phyloP scores from a whole-genome alignment of 2,888 invertebrate species.

The Bimastos eiseni region DNA sequence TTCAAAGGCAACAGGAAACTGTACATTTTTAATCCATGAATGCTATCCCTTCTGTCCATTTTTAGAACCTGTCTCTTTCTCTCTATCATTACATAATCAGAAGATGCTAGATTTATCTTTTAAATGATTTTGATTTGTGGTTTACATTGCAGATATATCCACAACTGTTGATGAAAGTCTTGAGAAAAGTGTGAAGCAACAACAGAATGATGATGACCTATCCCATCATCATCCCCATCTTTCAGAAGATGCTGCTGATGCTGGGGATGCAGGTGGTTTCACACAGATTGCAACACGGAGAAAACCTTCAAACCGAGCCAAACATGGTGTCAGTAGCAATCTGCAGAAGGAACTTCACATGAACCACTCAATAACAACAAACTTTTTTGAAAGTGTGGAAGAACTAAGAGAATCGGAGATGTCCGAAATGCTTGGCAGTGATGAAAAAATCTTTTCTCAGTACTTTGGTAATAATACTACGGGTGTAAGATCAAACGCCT shows the following conservation, averaged over 20 bases:
- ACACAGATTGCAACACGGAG: not conserved
- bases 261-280: not conserved
- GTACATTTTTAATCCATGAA: no score
- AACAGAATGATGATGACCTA: not conserved
- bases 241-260: not conserved
- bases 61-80: not conserved
- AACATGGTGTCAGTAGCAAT: not conserved
- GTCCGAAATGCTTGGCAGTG: constrained; percentile 18
- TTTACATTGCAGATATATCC: constrained; percentile 6
- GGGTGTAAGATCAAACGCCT: not conserved
- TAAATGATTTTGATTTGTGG: not conserved
- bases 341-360: not conserved
- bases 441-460: not conserved
- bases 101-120: not conserved
- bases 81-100: not conserved
- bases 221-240: not conserved
- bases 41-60: no score
- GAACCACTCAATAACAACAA: not conserved
- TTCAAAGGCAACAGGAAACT: no score
- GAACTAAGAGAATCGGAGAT: not conserved
- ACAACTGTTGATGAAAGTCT: constrained; percentile 19
- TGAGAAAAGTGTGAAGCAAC: constrained; percentile 8
- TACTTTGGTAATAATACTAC: not conserved
- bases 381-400: not conserved
- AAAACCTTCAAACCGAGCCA: not conserved